A percentile compares a stretch with the other conserved stretches of the same genome.
phyloP scores from a whole-genome alignment of 2,113 vertebrate species.

The Oreocharis arfaki region DNA sequence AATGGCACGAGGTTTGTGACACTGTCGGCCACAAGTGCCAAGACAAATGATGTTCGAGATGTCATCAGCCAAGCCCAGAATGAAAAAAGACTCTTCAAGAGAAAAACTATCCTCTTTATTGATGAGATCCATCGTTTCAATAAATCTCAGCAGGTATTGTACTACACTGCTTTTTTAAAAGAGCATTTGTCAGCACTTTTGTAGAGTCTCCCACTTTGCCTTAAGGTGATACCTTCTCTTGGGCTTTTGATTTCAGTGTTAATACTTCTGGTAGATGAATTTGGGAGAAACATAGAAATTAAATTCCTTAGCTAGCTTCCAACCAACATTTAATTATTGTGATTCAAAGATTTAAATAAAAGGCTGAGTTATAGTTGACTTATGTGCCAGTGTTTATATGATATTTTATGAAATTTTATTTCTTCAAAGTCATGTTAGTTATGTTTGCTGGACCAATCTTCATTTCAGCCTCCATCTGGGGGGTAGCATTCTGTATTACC shows the following conservation, averaged over 20 bases:
- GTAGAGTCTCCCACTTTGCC: neutral
- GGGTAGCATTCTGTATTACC: neutral
- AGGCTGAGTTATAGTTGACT: neutral
- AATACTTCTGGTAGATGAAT: neutral
- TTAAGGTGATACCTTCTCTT: neutral
- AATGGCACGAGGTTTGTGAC: conserved; percentile 85
- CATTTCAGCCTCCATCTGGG: neutral
- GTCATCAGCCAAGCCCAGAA: conserved; percentile 96
- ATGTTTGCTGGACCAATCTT: neutral
- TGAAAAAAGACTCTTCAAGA: conserved; percentile 90
- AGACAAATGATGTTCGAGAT: conserved; percentile 87
- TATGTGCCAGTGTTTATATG: neutral
- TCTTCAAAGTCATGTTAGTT: neutral
- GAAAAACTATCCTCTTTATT: conserved; percentile 95
- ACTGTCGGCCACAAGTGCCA: conserved; percentile 88
- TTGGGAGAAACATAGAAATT: neutral
- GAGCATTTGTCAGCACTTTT: neutral
- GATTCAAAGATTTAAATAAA: neutral
- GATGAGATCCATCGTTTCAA: conserved; percentile 99
- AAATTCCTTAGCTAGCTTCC: neutral
- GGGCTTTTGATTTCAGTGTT: neutral
- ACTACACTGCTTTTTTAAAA: rapidly evolving
- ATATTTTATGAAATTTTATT: neutral
- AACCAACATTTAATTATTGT: neutral
- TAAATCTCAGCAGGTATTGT: conserved; percentile 91